phyloP scores from a whole-genome alignment of 2,888 invertebrate species.

The Coecobrya sp. region DNA sequence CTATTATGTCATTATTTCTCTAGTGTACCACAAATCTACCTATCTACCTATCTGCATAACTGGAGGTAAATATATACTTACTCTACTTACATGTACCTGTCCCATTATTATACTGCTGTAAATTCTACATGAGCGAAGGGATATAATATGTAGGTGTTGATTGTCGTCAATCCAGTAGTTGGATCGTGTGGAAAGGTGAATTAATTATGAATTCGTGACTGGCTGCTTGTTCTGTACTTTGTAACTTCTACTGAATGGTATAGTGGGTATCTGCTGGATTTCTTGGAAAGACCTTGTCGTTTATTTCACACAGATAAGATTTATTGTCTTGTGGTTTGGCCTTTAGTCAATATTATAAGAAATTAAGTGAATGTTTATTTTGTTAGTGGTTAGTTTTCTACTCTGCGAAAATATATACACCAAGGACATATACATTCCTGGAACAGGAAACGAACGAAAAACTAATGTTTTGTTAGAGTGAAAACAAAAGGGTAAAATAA shows the following conservation, averaged over 20 bases:
- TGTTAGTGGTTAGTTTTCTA: constrained; percentile 18
- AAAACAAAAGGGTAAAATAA: constrained; percentile 14
- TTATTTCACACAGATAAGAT: constrained; percentile 23
- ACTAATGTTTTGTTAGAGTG: neutral
- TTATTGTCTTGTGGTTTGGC: constrained; percentile 29
- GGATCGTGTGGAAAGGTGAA: constrained; percentile 35
- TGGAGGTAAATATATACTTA: too few relatives aligned
- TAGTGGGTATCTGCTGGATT: constrained; percentile 25
- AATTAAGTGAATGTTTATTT: constrained; percentile 29
- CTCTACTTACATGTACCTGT: neutral
- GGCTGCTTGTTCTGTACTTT: constrained; percentile 1
- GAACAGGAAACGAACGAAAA: neutral
- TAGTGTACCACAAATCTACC: neutral
- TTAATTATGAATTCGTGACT: constrained; percentile 40
- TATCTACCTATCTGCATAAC: neutral
- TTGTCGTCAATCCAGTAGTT: neutral
- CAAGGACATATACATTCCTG: neutral
- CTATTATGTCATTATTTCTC: neutral
- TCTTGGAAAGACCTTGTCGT: constrained; percentile 1
- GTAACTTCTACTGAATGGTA: neutral
- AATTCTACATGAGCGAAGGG: neutral
- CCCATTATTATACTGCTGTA: neutral
- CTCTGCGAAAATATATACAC: neutral
- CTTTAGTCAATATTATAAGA: constrained; percentile 29
- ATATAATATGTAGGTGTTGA: constrained; percentile 4